These are phyloP conservation scores for Tautogolabrus adspersus DNA, from an alignment of 2,113 vertebrate genomes.

Conservation along the genomic window DNA sequence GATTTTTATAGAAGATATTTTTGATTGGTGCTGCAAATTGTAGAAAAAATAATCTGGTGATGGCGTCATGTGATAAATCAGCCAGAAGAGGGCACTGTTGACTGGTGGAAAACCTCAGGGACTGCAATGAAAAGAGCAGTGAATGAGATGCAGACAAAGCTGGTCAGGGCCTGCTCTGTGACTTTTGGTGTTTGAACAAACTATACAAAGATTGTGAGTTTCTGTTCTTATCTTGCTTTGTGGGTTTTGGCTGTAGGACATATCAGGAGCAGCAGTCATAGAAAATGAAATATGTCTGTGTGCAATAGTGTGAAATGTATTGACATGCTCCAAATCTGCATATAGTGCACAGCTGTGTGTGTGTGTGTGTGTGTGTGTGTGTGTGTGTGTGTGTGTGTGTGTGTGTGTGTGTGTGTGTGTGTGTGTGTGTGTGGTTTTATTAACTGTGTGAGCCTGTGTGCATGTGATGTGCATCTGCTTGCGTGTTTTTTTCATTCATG, in stretches of 20 bases:
- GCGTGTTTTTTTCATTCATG: slow-evolving; percentile 6
- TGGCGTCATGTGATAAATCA: slow-evolving; percentile 4
- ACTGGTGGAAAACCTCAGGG: background rate
- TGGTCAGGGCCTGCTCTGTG: background rate
- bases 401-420: background rate
- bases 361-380: background rate
- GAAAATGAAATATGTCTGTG: slow-evolving; percentile 3
- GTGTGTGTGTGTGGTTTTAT: background rate
- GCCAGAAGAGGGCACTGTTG: slow-evolving; percentile 64
- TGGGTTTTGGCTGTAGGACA: background rate
- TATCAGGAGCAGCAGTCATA: background rate
- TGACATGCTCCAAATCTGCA: slow-evolving; percentile 6
- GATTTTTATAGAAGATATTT: background rate
- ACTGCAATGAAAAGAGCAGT: background rate
- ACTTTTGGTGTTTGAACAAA: slow-evolving; percentile 7
- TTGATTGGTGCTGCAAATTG: background rate
- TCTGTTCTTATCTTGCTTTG: background rate
- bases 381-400: background rate
- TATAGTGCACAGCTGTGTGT: background rate
- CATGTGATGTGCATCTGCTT: background rate
- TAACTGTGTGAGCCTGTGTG: background rate
- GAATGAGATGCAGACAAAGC: background rate
- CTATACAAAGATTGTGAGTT: background rate
- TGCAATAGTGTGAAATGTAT: background rate
- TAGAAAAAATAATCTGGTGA: background rate